Evolutionary conservation across 2,888 invertebrate species (phyloP).

Genomic region (Drosophila nigricruria): DNA sequence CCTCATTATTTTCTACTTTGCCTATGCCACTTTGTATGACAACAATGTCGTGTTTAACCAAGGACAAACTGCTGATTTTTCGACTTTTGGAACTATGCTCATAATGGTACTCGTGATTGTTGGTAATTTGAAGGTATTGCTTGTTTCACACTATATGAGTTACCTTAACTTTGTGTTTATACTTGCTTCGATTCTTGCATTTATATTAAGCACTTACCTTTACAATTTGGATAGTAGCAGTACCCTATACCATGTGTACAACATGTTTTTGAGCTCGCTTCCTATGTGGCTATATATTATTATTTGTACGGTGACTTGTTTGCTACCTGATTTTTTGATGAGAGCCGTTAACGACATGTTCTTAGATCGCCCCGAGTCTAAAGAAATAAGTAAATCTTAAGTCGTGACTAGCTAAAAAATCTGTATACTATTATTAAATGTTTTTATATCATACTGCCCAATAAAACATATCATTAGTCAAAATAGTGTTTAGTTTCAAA

Average conservation of each 20-base stretch:
- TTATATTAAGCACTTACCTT: constrained; percentile 86
- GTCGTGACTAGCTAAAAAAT: not conserved
- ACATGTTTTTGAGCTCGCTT: constrained; percentile 86
- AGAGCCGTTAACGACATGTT: constrained; percentile 65
- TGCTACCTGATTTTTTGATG: constrained; percentile 87
- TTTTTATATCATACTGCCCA: not conserved
- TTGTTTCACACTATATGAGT: constrained; percentile 88
- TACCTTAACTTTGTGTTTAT: constrained; percentile 86
- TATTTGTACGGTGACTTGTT: constrained; percentile 85
- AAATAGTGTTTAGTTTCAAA: not conserved
- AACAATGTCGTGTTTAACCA: constrained; percentile 86
- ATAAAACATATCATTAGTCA: not conserved
- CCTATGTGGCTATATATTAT: constrained; percentile 87
- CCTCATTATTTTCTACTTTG: constrained; percentile 87
- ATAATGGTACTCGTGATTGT: constrained; percentile 87
- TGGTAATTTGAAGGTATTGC: constrained; percentile 87
- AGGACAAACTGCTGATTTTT: constrained; percentile 86
- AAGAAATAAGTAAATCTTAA: constrained; percentile 1
- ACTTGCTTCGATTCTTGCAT: constrained; percentile 86
- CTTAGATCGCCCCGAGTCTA: constrained; percentile 30
- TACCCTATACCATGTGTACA: constrained; percentile 87
- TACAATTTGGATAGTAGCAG: constrained; percentile 87
- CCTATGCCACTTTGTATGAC: constrained; percentile 83
- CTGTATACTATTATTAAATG: not conserved
- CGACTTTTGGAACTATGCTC: constrained; percentile 87